These are phyloP conservation scores for Lepidurus arcticus DNA, from an alignment of 1,140 invertebrate species.

Conservation along the genomic window DNA sequence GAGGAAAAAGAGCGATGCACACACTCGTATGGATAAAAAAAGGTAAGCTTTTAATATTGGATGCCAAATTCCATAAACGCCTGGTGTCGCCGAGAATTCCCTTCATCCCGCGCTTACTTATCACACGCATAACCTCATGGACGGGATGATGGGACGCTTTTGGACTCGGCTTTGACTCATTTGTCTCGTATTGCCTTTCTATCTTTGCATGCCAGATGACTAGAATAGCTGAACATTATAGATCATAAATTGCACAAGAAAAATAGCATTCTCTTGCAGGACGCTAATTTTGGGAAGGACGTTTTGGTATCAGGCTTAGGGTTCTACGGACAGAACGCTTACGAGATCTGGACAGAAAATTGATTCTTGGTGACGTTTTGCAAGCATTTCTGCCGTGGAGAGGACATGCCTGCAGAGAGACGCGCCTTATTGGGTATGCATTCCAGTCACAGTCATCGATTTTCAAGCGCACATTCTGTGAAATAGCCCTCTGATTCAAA, in stretches of 20 bases:
- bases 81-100: constrained; percentile 12
- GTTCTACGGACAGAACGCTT: too few relatives aligned
- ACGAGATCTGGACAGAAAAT: too few relatives aligned
- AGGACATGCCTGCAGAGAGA: background rate
- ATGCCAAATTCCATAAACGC: constrained; percentile 21
- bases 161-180: background rate
- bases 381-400: background rate
- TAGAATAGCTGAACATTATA: background rate
- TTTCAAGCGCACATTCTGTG: background rate
- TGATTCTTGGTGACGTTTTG: too few relatives aligned
- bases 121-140: background rate
- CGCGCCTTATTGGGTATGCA: constrained; percentile 12
- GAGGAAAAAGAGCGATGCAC: background rate
- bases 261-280: background rate
- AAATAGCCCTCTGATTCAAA: constrained; percentile 11
- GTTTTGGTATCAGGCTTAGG: too few relatives aligned
- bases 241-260: background rate
- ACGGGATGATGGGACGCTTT: constrained; percentile 1
- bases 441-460: background rate
- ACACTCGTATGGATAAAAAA: constrained; percentile 11
- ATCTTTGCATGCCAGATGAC: background rate
- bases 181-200: background rate
- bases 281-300: too few relatives aligned
- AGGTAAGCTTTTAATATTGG: constrained; percentile 12
- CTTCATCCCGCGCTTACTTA: background rate